Evolutionary conservation across 2,797 vertebrate genomes (phyloP), one percentile per base, ranked within the genome.

Genomic region (Podarcis siculus): DNA sequence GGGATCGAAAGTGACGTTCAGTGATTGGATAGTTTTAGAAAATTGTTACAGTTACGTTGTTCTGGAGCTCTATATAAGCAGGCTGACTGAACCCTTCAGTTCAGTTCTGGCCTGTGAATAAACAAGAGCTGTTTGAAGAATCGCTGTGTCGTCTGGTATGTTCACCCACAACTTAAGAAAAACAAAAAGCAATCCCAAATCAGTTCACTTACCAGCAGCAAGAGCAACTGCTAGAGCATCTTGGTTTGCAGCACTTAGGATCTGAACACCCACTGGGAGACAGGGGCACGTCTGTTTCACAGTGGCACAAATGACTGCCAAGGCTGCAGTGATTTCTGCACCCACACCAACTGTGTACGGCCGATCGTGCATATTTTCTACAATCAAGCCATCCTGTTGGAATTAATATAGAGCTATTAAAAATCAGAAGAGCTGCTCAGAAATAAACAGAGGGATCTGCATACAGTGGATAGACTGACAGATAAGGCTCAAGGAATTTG

Each of bases 361-460:
- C 88, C 98, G 90, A 23, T 98, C 98, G 5, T 98, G 98, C 98
- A 98, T 99, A 95, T 99, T 98, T 94, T 99, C 98, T 79, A 99
- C 93, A 10, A 98, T 96, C 90, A 98, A 17, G 10, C 96, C 98
- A 15, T 98, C 98, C 98, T 98, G 94, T 71, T 79, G 92, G 89
- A 82, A 66, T 79, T 8, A 75, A 45, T 0, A 35, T 0, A 66
- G 58, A 89, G 35, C 0, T 21, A 87, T 1, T 89, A 87, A 84
- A 55, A 66, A 10, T 19, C 21, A 61, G 45, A 78, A 86, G 85
- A 82, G n/a, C 27, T 67, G 84, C 45, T 66, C 80, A 45, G 45
- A 82, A 87, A 73, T 82, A 89, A 23, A 64, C 3, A 0, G 0
- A 19, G 25, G 19, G 9, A 1, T 23, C 1, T 85, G 42, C 9